A percentile compares a stretch with the other conserved stretches of the same genome.
These are phyloP conservation scores for Eumeta japonica DNA, from an alignment of 1,140 invertebrate species.

Conservation along the genomic window DNA sequence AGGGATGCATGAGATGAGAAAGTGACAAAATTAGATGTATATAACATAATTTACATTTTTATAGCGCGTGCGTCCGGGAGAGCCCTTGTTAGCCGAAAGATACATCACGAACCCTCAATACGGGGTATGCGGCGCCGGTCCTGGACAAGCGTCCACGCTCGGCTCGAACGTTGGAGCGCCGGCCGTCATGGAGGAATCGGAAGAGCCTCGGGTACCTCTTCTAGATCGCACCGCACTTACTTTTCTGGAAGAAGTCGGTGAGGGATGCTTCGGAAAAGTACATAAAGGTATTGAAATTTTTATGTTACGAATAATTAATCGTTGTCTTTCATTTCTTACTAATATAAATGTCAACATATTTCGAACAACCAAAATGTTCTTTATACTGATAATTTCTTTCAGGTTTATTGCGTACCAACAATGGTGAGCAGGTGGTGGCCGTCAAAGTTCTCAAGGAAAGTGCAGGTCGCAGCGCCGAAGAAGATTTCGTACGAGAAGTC, in stretches of 20 bases:
- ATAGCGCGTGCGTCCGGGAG: slow-evolving; percentile 49
- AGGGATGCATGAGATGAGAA: no score
- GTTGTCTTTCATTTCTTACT: not conserved
- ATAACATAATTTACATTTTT: slow-evolving; percentile 26
- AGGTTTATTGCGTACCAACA: slow-evolving; percentile 61
- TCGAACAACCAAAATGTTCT: not conserved
- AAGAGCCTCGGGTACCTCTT: slow-evolving; percentile 61
- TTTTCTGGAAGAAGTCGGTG: slow-evolving; percentile 78
- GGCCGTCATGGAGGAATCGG: slow-evolving; percentile 11
- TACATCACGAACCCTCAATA: slow-evolving; percentile 79
- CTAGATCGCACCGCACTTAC: slow-evolving; percentile 64
- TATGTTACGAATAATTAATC: slow-evolving; percentile 2
- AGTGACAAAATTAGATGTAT: slow-evolving; percentile 2
- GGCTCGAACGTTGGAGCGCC: slow-evolving; percentile 7
- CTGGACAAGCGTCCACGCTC: slow-evolving; percentile 27
- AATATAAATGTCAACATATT: not conserved
- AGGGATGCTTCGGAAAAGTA: slow-evolving; percentile 91
- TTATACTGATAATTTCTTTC: slow-evolving; percentile 10
- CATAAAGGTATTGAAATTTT: slow-evolving; percentile 68
- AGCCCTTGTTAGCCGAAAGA: slow-evolving; percentile 67
- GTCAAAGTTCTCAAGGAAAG: slow-evolving; percentile 84
- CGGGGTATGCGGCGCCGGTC: slow-evolving; percentile 52
- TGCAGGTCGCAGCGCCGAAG: slow-evolving; percentile 76
- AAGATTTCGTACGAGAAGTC: slow-evolving; percentile 85
- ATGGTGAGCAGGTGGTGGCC: slow-evolving; percentile 65